These are phyloP conservation scores for Baccha elongata DNA, from an alignment of 2,888 invertebrate genomes.

Conservation along the genomic window DNA sequence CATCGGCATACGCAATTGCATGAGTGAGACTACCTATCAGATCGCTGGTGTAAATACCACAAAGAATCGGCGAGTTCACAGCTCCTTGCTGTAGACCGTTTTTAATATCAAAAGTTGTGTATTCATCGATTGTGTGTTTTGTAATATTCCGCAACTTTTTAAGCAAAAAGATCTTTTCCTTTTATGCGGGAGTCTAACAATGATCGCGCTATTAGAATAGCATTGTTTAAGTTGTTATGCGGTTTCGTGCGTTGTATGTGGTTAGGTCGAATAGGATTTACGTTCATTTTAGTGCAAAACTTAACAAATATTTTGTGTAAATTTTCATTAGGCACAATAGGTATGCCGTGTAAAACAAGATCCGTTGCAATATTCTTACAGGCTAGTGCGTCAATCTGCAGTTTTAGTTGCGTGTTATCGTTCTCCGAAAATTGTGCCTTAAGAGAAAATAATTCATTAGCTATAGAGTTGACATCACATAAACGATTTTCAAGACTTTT, in stretches of 20 bases:
- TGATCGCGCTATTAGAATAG: conserved; percentile 6
- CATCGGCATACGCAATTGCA: too few relatives aligned
- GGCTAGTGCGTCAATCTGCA: not conserved
- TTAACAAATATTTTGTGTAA: not conserved
- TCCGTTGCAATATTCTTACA: not conserved
- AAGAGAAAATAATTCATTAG: not conserved
- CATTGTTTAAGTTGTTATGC: not conserved
- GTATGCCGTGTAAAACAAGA: not conserved
- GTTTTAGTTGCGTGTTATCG: not conserved
- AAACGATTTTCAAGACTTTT: not conserved
- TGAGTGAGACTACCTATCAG: too few relatives aligned
- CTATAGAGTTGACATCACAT: not conserved
- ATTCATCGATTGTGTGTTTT: too few relatives aligned
- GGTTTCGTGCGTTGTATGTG: not conserved
- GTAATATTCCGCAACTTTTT: not conserved
- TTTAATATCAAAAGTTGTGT: too few relatives aligned
- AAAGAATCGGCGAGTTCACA: too few relatives aligned
- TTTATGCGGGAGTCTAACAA: not conserved
- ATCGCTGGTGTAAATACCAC: too few relatives aligned
- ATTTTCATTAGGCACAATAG: not conserved
- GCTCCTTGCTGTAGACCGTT: too few relatives aligned
- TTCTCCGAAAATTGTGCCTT: not conserved
- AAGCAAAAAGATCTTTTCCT: not conserved
- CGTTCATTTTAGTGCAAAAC: not conserved
- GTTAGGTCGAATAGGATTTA: not conserved